Evolutionary conservation across 2,888 invertebrate species (phyloP).

Genomic region (Tetrapedia diversipes): DNA sequence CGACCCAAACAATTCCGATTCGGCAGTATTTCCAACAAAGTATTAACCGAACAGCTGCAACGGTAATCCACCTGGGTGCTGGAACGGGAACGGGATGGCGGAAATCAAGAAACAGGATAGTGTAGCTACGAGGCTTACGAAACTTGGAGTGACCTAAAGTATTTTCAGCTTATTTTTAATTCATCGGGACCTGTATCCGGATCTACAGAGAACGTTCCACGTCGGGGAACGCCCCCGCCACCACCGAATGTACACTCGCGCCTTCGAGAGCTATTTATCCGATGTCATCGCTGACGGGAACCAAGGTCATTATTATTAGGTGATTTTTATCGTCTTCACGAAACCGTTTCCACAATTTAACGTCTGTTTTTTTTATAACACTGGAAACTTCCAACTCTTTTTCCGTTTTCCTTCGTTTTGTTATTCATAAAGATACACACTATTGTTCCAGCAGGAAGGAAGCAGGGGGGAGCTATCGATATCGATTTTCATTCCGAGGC

Average conservation of each 20-base stretch:
- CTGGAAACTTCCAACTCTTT: no score
- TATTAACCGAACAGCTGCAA: slow-evolving; percentile 38
- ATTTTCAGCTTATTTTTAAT: slow-evolving; percentile 55
- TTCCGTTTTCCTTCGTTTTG: no score
- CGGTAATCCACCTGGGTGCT: slow-evolving; percentile 26
- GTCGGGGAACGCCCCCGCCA: not conserved
- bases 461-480: no score
- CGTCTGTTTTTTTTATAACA: no score
- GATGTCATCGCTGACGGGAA: slow-evolving; percentile 8
- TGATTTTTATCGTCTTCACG: not conserved
- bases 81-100: not conserved
- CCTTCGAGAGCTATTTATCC: slow-evolving; percentile 34
- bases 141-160: slow-evolving; percentile 43
- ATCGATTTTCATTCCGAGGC: no score
- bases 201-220: slow-evolving; percentile 12
- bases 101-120: slow-evolving; percentile 17
- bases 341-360: not conserved
- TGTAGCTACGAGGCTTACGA: slow-evolving; percentile 39
- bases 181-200: slow-evolving; percentile 32
- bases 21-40: slow-evolving; percentile 34
- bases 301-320: no score
- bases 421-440: no score
- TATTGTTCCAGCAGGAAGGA: no score
- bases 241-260: slow-evolving; percentile 7
- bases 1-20: slow-evolving; percentile 17